Conservation (phyloP, 2,888 invertebrate species). For the Acronicta alni region DNA sequence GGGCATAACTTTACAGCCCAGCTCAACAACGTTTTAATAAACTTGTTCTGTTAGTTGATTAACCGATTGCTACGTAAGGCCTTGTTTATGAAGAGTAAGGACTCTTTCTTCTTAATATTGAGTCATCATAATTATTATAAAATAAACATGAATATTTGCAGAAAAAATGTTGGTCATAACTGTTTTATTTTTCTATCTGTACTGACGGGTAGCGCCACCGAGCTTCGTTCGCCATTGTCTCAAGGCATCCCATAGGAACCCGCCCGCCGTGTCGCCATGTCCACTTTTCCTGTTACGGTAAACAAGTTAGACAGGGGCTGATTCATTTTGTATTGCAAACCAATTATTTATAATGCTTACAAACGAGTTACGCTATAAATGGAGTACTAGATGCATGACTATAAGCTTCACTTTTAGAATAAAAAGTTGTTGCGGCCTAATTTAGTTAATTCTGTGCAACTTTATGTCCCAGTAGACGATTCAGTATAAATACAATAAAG, state of each 20-base stretch:
- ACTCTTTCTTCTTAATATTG: too few relatives aligned
- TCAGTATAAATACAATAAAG: slow-evolving; percentile 6
- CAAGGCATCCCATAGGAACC: slow-evolving; percentile 53
- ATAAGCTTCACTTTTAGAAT: slow-evolving; percentile 20
- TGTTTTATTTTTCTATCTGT: slow-evolving; percentile 10
- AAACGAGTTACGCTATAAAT: slow-evolving; percentile 50
- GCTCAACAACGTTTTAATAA: too few relatives aligned
- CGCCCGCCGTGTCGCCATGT: slow-evolving; percentile 48
- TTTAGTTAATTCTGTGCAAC: slow-evolving; percentile 13
- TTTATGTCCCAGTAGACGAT: slow-evolving; percentile 7
- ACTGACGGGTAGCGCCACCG: slow-evolving; percentile 33
- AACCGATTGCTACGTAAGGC: neutral
- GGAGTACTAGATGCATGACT: slow-evolving; percentile 35
- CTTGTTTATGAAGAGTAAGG: too few relatives aligned
- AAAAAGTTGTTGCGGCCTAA: slow-evolving; percentile 30
- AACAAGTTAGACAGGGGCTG: slow-evolving; percentile 73
- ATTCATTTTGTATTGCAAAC: slow-evolving; percentile 70
- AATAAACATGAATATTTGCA: slow-evolving; percentile 4
- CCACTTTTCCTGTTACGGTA: slow-evolving; percentile 77
- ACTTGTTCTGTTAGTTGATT: too few relatives aligned
- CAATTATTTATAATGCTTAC: slow-evolving; percentile 61
- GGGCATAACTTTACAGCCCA: too few relatives aligned
- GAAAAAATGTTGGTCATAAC: slow-evolving; percentile 2
- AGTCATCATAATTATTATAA: too few relatives aligned
- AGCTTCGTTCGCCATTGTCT: slow-evolving; percentile 31